A percentile compares a stretch with the other conserved stretches of the same genome.
Evolutionary conservation across 2,113 vertebrate species (phyloP).

Genomic region (Bufo bufo): DNA sequence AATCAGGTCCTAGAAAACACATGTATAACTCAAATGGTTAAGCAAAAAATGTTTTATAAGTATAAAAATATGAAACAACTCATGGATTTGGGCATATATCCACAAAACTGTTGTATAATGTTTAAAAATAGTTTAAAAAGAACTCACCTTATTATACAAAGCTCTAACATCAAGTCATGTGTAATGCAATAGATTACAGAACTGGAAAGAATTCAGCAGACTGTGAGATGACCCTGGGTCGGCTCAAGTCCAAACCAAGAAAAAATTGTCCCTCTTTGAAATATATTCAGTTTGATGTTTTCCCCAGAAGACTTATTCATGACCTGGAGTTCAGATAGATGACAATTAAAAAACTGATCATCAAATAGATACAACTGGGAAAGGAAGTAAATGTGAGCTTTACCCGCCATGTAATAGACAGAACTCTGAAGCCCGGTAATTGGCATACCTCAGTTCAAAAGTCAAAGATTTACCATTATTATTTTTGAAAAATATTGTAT

Average conservation of each 20-base stretch:
- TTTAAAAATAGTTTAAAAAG: background rate
- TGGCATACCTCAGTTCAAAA: background rate
- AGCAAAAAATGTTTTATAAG: background rate
- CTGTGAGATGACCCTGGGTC: constrained; percentile 48
- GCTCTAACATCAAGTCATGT: background rate
- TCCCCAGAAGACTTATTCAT: constrained; percentile 27
- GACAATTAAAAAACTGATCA: constrained; percentile 43
- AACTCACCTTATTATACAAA: background rate
- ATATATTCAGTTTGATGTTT: constrained; percentile 47
- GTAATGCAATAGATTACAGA: constrained; percentile 15
- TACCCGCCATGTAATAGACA: background rate
- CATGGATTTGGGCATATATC: background rate
- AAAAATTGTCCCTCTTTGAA: constrained; percentile 36
- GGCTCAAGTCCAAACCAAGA: constrained; percentile 7
- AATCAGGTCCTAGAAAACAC: too few relatives aligned
- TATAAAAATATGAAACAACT: background rate
- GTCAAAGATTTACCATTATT: background rate
- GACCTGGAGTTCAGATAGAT: constrained; percentile 30
- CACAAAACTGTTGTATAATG: too few relatives aligned
- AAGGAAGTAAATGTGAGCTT: background rate
- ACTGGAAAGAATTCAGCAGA: constrained; percentile 25
- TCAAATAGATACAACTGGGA: constrained; percentile 22
- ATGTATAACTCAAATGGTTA: background rate
- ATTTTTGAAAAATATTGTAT: background rate
- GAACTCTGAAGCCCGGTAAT: background rate